phyloP scores from a whole-genome alignment of 2,113 vertebrate species.

The Xiphias gladius region DNA sequence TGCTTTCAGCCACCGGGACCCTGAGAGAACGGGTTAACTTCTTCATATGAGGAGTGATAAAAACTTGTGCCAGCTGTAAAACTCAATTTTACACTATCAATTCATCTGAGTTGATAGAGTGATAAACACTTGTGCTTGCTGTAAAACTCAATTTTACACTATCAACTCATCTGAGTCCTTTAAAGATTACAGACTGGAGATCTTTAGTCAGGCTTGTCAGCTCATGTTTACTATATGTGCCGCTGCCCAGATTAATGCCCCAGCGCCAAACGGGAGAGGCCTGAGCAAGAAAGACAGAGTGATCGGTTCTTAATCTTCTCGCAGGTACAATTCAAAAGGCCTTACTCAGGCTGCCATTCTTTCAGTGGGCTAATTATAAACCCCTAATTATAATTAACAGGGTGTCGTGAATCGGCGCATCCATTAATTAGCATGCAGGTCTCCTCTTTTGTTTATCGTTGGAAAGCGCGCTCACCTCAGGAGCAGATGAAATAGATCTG shows the following conservation, averaged over 20 bases:
- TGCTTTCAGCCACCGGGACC: slow-evolving; percentile 18
- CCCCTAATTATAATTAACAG: slow-evolving; percentile 79
- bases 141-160: slow-evolving; percentile 74
- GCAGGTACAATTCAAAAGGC: slow-evolving; percentile 74
- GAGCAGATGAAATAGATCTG: slow-evolving; percentile 58
- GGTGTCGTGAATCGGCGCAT: slow-evolving; percentile 64
- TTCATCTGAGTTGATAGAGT: slow-evolving; percentile 61
- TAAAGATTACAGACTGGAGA: slow-evolving; percentile 70
- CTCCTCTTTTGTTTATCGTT: slow-evolving; percentile 74
- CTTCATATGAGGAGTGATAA: slow-evolving; percentile 28
- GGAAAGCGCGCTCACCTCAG: slow-evolving; percentile 44
- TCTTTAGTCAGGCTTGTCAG: slow-evolving; percentile 76
- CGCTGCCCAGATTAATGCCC: slow-evolving; percentile 66
- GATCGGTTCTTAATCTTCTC: slow-evolving; percentile 72
- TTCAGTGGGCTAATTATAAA: slow-evolving; percentile 74
- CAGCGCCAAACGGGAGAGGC: slow-evolving; percentile 27
- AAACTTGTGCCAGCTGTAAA: slow-evolving; percentile 64
- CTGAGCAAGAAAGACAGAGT: slow-evolving; percentile 58
- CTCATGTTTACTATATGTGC: slow-evolving; percentile 68
- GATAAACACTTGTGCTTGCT: slow-evolving; percentile 56
- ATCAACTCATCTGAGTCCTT: slow-evolving; percentile 67
- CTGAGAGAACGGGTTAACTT: slow-evolving; percentile 11
- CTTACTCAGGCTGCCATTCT: slow-evolving; percentile 72
- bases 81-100: slow-evolving; percentile 71
- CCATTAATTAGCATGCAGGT: slow-evolving; percentile 73